Base-by-base conservation (phyloP, 2,797 vertebrate genomes). In the Molossus molossus region DNA sequence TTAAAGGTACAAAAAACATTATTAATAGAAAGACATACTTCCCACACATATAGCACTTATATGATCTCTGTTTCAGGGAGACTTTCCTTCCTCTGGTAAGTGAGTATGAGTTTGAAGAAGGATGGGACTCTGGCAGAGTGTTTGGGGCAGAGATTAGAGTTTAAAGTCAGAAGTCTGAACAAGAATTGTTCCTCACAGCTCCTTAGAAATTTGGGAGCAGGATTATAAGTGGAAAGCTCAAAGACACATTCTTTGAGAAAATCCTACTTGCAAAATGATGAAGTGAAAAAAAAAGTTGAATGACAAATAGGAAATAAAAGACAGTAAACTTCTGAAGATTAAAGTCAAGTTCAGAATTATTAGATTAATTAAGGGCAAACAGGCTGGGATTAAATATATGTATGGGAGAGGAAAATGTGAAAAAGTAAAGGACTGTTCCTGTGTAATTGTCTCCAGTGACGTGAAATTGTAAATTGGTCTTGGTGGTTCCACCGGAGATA, bases 241-340 rank as follows among this genome's bases (percentile, higher is more conserved):
- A 65, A 17, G 7, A 10, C 27, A 60, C 37, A n/a, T 45, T 57
- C 57, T 96, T 94, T 58, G 62, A 87, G 87, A 76, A 88, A 93
- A 72, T 3, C 7, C 8, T 81, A 5, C 1, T 55, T 84, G 55
- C 80, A 62, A 55, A 70, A 70, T 75, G 10, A 10, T 29, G 48
- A 84, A 67, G 8, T 82, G 12, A 33, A 14, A 17, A 37, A 37
- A 33, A 81, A 76, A 17, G 12, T 25, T 90, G 12, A 84, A 79
- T 64, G 9, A 64, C 14, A 93, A 69, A 64, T 72, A 40, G 6
- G 33, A 67, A 60, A 77, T 45, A 72, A 81, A 83, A 45, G 10
- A 91, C 88, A 57, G 58, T 58, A 70, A 93, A 40, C 33, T 76
- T 91, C 17, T 58, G 21, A 79, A 77, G 29, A 12, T 15, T 79